phyloP scores from a whole-genome alignment of 23 tunicate species.

The Diplosoma virens region DNA sequence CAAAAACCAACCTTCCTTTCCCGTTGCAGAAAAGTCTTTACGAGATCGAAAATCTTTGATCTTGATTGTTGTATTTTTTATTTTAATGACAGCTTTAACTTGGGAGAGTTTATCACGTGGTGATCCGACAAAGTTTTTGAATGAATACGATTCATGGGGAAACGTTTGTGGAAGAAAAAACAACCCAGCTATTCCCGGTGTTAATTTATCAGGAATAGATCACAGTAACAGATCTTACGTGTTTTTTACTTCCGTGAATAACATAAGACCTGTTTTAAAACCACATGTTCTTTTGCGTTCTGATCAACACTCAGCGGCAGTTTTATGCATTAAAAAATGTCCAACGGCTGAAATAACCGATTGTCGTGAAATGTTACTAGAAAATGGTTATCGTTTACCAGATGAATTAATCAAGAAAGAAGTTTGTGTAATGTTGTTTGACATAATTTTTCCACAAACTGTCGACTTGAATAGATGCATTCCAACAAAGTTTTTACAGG shows the following conservation, averaged over 20 bases:
- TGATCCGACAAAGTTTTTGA: constrained; percentile 49
- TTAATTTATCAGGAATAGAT: constrained; percentile 59
- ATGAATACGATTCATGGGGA: constrained; percentile 91
- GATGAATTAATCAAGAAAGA: background rate
- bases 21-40: too few relatives aligned
- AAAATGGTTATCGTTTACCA: constrained; percentile 44
- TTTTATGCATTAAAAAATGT: constrained; percentile 65
- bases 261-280: constrained; percentile 30
- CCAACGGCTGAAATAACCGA: constrained; percentile 38
- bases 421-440: constrained; percentile 65
- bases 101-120: too few relatives aligned
- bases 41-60: too few relatives aligned
- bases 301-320: constrained; percentile 31
- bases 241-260: constrained; percentile 50
- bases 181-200: constrained; percentile 20
- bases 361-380: constrained; percentile 45
- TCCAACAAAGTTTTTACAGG: constrained; percentile 41
- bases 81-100: too few relatives aligned
- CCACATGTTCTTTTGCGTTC: background rate
- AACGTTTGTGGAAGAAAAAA: constrained; percentile 72
- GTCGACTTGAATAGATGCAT: constrained; percentile 65
- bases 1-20: too few relatives aligned
- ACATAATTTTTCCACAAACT: constrained; percentile 42
- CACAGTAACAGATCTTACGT: constrained; percentile 20
- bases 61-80: too few relatives aligned